phyloP scores from a whole-genome alignment of 2,888 invertebrate species.

The Fragum whitleyi region DNA sequence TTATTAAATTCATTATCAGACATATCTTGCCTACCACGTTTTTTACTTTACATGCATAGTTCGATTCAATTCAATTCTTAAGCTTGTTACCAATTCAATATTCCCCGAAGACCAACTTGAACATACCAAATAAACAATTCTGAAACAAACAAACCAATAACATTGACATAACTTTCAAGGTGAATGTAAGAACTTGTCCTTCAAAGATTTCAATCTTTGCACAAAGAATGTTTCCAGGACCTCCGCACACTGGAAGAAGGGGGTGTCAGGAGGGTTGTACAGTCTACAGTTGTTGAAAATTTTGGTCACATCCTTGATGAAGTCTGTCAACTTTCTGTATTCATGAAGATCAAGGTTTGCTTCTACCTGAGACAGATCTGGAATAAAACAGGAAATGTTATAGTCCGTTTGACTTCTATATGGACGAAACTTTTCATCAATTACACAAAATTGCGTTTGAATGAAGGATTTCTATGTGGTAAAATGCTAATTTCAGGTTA shows the following conservation, averaged over 20 bases:
- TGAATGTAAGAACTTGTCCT: slow-evolving; percentile 67
- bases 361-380: slow-evolving; percentile 97
- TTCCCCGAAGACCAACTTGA: not conserved
- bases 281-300: slow-evolving; percentile 99
- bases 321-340: slow-evolving; percentile 96
- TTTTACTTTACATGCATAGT: too few species aligned
- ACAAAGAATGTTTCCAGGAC: slow-evolving; percentile 95
- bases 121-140: not conserved
- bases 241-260: slow-evolving; percentile 98
- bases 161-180: not conserved
- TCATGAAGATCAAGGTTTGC: slow-evolving; percentile 90
- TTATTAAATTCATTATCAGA: too few species aligned
- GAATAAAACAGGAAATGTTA: slow-evolving; percentile 70
- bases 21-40: too few species aligned
- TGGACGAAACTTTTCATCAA: too few species aligned
- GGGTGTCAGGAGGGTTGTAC: slow-evolving; percentile 97
- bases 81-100: too few species aligned
- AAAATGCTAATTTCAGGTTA: too few species aligned
- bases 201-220: slow-evolving; percentile 81
- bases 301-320: slow-evolving; percentile 98
- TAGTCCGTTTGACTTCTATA: too few species aligned
- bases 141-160: not conserved
- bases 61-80: too few species aligned
- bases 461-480: too few species aligned
- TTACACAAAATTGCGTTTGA: too few species aligned